Percentiles rank a stretch among this genome's conserved stretches.
phyloP scores from a whole-genome alignment of 2,113 vertebrate genomes.

The Paralichthys olivaceus region DNA sequence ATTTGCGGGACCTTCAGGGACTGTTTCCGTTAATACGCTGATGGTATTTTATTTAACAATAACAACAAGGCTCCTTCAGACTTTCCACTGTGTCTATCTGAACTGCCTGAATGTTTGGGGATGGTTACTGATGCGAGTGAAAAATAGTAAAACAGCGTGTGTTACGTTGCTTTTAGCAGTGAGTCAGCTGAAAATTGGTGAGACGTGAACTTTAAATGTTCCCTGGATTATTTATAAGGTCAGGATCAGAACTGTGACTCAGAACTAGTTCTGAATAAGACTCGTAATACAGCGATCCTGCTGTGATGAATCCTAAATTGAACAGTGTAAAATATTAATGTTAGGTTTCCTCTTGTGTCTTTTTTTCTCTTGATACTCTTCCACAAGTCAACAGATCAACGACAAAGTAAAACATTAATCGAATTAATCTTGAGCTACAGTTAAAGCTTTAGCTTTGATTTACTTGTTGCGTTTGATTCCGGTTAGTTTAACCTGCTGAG shows the following conservation, averaged over 20 bases:
- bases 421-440: background rate
- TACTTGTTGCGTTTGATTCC: background rate
- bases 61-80: background rate
- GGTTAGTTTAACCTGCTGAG: too few species aligned
- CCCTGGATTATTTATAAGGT: conserved; percentile 13
- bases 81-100: too few species aligned
- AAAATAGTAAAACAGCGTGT: background rate
- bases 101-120: background rate
- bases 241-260: background rate
- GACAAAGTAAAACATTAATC: background rate
- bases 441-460: background rate
- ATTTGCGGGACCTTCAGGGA: too few species aligned
- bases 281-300: too few species aligned
- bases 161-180: too few species aligned
- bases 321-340: too few species aligned
- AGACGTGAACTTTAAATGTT: conserved; percentile 4
- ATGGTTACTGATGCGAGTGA: background rate
- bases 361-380: too few species aligned
- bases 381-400: background rate
- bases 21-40: too few species aligned
- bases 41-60: background rate
- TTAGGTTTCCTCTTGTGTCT: too few species aligned
- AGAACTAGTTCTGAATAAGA: too few species aligned
- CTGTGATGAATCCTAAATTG: too few species aligned
- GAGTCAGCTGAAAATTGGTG: too few species aligned